Percentiles rank a stretch among this genome's conserved stretches.
Conservation (phyloP, 2,797 vertebrate species). For the Myotis myotis region DNA sequence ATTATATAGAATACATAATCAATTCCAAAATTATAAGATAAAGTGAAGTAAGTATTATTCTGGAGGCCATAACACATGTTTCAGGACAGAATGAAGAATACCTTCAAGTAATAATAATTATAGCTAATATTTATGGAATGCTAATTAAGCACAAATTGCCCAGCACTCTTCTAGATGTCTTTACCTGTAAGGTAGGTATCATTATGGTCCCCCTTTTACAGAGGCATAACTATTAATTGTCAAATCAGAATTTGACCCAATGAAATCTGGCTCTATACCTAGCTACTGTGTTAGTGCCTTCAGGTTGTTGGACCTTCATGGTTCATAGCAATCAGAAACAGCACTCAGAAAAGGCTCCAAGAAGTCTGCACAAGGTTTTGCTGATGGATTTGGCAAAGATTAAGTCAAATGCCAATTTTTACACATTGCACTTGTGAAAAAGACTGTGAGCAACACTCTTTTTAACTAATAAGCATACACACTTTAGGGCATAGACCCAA, state of each 20-base stretch:
- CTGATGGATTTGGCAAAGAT: not conserved
- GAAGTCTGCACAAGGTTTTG: not conserved
- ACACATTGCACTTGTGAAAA: not conserved
- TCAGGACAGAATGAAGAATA: not conserved
- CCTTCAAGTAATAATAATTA: not conserved
- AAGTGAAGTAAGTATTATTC: not conserved
- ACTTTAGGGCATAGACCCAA: not conserved
- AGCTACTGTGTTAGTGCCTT: not conserved
- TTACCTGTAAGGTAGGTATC: not conserved
- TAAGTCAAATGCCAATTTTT: not conserved
- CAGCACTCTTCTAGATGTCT: not conserved
- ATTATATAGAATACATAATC: not conserved
- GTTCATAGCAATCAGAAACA: not conserved
- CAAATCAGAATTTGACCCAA: not conserved
- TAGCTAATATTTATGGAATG: not conserved
- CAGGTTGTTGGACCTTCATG: not conserved
- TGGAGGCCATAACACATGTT: not conserved
- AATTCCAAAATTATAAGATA: conserved; percentile 27
- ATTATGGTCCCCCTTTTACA: not conserved
- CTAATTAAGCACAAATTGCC: not conserved
- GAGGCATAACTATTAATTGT: not conserved
- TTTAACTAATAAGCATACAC: not conserved
- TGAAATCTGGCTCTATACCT: not conserved
- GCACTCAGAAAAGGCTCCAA: not conserved
- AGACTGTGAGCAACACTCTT: not conserved